Percentiles rank a stretch among this genome's conserved stretches.
phyloP scores from a whole-genome alignment of 2,113 vertebrate species.

The Haemorhous mexicanus region DNA sequence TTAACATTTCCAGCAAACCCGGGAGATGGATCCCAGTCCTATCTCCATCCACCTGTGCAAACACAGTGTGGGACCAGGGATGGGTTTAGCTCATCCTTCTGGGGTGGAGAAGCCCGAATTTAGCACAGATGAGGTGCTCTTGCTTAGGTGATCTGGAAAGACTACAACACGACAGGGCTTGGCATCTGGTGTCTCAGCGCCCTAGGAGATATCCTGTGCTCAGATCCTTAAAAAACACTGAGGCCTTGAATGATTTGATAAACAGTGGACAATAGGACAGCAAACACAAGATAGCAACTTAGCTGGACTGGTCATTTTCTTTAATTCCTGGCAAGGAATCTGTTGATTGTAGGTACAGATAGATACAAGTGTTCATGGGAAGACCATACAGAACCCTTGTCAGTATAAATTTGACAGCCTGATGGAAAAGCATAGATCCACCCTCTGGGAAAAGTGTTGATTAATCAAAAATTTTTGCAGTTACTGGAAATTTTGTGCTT shows the following conservation, averaged over 20 bases:
- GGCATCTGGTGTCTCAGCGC: background rate
- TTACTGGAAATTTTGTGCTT: background rate
- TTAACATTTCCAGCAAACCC: background rate
- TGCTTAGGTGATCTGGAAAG: background rate
- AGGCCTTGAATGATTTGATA: background rate
- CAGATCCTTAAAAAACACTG: background rate
- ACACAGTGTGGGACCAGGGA: rapidly evolving
- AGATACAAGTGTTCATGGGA: background rate
- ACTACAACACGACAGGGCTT: background rate
- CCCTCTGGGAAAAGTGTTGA: background rate
- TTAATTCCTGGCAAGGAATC: background rate
- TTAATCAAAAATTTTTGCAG: slow-evolving; percentile 8
- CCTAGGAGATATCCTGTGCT: background rate
- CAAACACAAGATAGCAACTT: background rate
- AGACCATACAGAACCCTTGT: background rate
- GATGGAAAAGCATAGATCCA: background rate
- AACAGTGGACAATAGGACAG: background rate
- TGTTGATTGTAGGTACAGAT: background rate
- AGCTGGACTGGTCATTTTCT: background rate
- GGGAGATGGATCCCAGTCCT: background rate
- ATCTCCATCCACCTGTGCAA: background rate
- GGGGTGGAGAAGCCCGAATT: background rate
- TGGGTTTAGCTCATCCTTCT: background rate
- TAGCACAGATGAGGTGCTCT: background rate
- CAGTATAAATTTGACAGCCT: background rate